Percentiles rank a stretch among this genome's conserved stretches.
phyloP scores from a whole-genome alignment of 2,797 vertebrate genomes.

The Rhabdophis nuchalis region DNA sequence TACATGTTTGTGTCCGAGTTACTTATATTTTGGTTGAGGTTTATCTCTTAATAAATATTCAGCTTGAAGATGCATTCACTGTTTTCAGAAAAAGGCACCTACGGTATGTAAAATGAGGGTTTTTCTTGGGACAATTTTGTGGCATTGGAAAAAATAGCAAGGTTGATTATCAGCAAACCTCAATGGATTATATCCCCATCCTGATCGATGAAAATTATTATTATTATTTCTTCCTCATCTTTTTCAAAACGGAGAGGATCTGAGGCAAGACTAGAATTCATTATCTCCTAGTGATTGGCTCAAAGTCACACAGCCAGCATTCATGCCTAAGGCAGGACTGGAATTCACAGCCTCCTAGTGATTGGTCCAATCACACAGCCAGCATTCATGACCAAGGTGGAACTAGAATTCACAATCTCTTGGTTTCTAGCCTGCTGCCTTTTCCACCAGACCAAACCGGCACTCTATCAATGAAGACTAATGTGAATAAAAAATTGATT shows the following conservation, averaged over 20 bases:
- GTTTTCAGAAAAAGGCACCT: background rate
- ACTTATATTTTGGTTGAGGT: background rate
- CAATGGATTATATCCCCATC: background rate
- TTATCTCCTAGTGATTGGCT: no score
- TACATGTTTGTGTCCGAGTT: background rate
- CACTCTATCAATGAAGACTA: background rate
- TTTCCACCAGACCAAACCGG: background rate
- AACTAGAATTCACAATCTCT: background rate
- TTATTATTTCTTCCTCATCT: background rate
- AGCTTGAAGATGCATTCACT: background rate
- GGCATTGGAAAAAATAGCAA: background rate
- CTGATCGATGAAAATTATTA: background rate
- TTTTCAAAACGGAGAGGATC: background rate
- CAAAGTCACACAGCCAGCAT: no score
- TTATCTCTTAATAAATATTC: background rate
- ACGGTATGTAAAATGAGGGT: background rate
- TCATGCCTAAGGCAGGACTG: no score
- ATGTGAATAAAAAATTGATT: background rate
- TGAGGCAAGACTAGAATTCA: background rate
- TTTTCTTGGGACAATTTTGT: background rate
- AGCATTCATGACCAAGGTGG: no score
- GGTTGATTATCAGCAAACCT: background rate
- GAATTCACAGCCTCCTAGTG: background rate
- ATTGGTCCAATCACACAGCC: background rate
- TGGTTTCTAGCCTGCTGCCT: background rate